Base-by-base conservation (phyloP, 2,113 vertebrate species). In the Nettapus auritus region DNA sequence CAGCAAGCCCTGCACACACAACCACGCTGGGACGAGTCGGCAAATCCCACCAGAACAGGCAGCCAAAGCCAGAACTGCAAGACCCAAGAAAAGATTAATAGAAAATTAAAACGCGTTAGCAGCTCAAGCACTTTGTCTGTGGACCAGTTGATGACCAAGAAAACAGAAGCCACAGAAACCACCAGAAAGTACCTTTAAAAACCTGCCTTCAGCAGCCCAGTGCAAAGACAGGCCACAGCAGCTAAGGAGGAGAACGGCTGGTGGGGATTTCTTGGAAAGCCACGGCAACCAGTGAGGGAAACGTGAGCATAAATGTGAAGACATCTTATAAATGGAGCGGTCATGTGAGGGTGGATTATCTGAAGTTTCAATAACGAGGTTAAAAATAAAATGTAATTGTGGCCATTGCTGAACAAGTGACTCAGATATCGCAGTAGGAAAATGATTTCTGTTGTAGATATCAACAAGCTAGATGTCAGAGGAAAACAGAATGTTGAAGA, bases 21-120 rank as follows among this genome's bases (percentile, higher is more conserved):
- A 34, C 36, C 38, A 31, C 11, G 12, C 18, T 4, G 46, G n/a
- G 26, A 52, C 2, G 2, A 86, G n/a, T 0, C 0, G 57, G 60
- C 21, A 67, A 50, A 89, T 36, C 89, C 52, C 60, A 74, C 36
- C 17, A 52, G 29, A 10, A 44, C 13, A 0, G 2, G 9, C 18
- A 28, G 25, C 68, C 73, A 84, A 66, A 90, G 31, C 31, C 73
- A 86, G 55, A 77, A 59, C 0, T 63, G 34, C 28, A 21, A 87
- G 33, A 62, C n/a, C 40, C 22, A 16, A 56, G 62, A 5, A 22
- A 66, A 77, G 25, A 55, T 33, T 31, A 29, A 56, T 31, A 28
- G 53, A 56, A 56, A 56, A 56, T 18, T 56, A 56, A 56, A 56
- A 29, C 28, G 28, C 16, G 18, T 18, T 56, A 28, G 52, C 53